Evolutionary conservation across 2,113 vertebrate genomes (phyloP).

Genomic region (Ciconia stormi): DNA sequence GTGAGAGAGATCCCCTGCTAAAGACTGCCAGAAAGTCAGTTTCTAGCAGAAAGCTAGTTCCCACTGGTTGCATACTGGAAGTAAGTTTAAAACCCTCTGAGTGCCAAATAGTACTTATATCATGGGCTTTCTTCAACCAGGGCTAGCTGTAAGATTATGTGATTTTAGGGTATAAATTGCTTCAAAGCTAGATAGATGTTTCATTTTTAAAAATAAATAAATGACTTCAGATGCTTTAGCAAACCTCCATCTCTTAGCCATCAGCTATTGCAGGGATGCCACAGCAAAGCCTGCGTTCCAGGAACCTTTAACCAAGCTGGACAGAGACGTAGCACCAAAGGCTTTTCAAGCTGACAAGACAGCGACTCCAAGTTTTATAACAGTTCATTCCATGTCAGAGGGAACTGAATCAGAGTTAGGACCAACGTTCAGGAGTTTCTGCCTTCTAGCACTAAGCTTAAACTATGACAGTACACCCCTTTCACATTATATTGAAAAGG

Average conservation of each 20-base stretch:
- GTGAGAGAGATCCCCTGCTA: neutral
- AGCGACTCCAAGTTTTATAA: neutral
- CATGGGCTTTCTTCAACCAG: neutral
- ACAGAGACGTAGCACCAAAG: neutral
- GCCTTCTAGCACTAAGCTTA: neutral
- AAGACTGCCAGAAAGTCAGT: neutral
- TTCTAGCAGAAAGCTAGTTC: neutral
- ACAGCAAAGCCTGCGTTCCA: neutral
- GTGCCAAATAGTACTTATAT: neutral
- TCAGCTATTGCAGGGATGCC: neutral
- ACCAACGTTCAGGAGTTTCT: neutral
- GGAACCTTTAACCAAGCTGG: neutral
- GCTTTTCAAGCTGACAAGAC: neutral
- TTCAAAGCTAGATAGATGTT: neutral
- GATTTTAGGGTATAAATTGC: neutral
- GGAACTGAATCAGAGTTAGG: neutral
- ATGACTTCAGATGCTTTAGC: neutral
- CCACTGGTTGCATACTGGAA: neutral
- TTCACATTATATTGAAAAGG: neutral
- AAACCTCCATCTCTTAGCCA: neutral
- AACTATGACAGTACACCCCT: neutral
- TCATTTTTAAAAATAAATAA: neutral
- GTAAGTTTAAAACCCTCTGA: neutral
- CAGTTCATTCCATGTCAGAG: neutral
- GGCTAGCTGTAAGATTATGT: neutral